Base-by-base conservation (phyloP, 2,888 invertebrate species). In the Amphiduros pacificus region DNA sequence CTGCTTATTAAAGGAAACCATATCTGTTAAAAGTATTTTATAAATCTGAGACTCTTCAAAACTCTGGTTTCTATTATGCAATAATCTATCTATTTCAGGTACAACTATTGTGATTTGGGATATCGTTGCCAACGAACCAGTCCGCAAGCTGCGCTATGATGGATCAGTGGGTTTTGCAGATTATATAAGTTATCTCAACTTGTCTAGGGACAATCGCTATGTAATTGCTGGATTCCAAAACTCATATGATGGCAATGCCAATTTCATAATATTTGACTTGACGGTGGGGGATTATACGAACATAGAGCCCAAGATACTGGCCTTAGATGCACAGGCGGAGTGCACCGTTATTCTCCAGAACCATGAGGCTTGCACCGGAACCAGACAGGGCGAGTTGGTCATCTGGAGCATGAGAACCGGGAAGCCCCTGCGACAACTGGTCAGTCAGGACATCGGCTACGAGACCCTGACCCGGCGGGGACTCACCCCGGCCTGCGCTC, bases 201-300 rank as follows among this genome's bases (percentile, higher is more conserved):
- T 80, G 36, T 79, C 72, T 11, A 65, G 50, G 24, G 68, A 73
- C 62, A 70, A 70, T 55, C 66, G 70, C 29, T 71, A 77, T 60
- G 79, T 80, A 20, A 70, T 82, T n/a, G 80, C 80, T 36, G 82
- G 82, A 49, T 80, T 80, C 67, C 75, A 74, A 61, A 82, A 81
- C 68, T 74, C 78, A 6, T 76, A 74, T 60, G 81, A 82, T 69
- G 77, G 77, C 61, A 74, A 73, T 53, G 78, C 81, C 24, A 80
- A 82, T 65, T 82, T 79, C 69, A 75, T 82, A 55, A 73, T 79
- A 49, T 82, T 82, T 65, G 81, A 82, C 62, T 74, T 82, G 74
- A 77, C 72, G 44, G 62, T 73, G 32, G 75, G 75, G 22, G 73
- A 73, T 56, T 73, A 74, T 62, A 56, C 44, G 41, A 74, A 74